These are phyloP conservation scores for Hepsetus odoe DNA, from an alignment of 2,113 vertebrate genomes.

Conservation along the genomic window DNA sequence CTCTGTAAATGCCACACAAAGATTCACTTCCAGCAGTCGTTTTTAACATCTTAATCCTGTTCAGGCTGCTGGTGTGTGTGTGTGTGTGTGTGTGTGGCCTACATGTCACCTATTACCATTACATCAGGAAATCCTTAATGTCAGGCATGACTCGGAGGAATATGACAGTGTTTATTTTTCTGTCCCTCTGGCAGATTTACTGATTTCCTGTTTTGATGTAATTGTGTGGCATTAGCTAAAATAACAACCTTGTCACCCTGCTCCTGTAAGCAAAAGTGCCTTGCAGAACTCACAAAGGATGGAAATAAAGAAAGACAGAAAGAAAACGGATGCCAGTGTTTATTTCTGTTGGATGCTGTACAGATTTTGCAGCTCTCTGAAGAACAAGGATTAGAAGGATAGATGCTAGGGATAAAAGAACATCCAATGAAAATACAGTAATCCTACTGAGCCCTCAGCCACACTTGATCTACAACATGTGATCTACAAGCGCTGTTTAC, in stretches of 20 bases:
- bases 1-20: background rate
- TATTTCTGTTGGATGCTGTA: background rate
- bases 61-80: no score
- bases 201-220: conserved; percentile 2
- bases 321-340: background rate
- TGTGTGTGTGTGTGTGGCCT: no score
- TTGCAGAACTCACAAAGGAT: background rate
- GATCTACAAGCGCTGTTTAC: background rate
- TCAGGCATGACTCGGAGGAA: conserved; percentile 7
- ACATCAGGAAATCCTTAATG: background rate
- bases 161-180: background rate
- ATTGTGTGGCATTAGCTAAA: background rate
- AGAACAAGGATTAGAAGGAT: background rate
- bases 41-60: background rate
- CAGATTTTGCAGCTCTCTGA: background rate
- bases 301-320: background rate
- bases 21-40: background rate
- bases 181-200: background rate
- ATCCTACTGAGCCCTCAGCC: background rate
- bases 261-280: background rate
- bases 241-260: background rate
- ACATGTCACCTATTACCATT: no score
- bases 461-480: background rate
- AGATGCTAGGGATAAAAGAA: background rate
- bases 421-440: background rate